Base-by-base conservation (phyloP, 2,888 invertebrate genomes). In the Aleiodes leptofemur region DNA sequence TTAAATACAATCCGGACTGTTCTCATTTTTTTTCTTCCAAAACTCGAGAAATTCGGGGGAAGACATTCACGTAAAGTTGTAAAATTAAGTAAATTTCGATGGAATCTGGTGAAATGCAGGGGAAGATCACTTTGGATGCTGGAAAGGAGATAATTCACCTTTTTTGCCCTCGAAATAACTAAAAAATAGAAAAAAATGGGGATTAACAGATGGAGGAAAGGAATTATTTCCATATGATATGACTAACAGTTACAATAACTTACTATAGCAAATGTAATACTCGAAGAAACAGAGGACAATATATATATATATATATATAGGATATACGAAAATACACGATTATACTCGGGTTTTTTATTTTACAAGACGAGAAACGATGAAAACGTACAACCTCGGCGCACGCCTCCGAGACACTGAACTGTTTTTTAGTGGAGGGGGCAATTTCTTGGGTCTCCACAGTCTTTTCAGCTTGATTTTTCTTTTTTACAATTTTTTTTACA, bases 321-420 rank as follows among this genome's bases (percentile, higher is more conserved):
- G 14, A 48, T 64, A 14, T 9, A 64, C 64, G 43, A 48, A 64
- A 64, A 64, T 64, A 64, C 48, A 64, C 64, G 64, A 64, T 23
- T 64, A 34, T 5, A 4, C 43, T 48, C 48, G 43, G 64, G 48
- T 23, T 55, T 64, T 64, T 64, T 64, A 53, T 55, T 64, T 64
- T 64, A 23, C 43, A 53, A 16, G 53, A 53, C 51, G 51, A 68
- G 51, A 68, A 38, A n/a, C n/a, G 64, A 43, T 64, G 23, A 16
- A 64, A 43, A 64, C 64, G 64, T 64, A 13, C 16, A 43, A 16
- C 38, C 29, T 51, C 23, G n/a, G 14, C 31, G 68, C 51, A 13
- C 9, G 51, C 51, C 68, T 68, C 50, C 51, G 14, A 68, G 68
- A 50, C 50, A 68, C 68, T 64, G 64, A 64, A 64, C 48, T 48